Evolutionary conservation across 92 coral and sea anemone genomes (phyloP), one percentile per base, ranked within the genome.

Genomic region (Plumapathes pennacea): DNA sequence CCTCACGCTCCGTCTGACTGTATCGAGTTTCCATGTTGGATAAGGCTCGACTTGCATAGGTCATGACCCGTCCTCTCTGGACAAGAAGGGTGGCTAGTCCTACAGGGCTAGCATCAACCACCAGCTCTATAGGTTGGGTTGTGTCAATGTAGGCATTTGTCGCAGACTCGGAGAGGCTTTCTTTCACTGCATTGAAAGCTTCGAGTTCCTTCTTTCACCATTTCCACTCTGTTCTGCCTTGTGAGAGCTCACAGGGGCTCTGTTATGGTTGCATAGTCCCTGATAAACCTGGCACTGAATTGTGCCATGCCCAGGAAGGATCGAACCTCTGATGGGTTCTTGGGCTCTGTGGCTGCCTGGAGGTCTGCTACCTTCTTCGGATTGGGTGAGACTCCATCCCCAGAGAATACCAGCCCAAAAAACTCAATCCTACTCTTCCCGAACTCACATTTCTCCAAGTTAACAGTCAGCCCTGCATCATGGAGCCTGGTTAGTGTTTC

Each of bases 41-140:
- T 37, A 80, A 72, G 19, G 62, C 70, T 25, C 79, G 64, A 28
- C 88, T 80, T 39, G 77, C 84, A 69, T 75, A 85, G 57, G 73
- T 57, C 32, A 74, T 33, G 13, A 62, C 56, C 75, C 64, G 66
- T 40, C 54, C 79, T 23, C 67, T 60, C 29, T 74, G 81, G 2
- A 76, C 25, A 4, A 69, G 36, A 12, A 64, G 38, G 24, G 71
- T 73, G 28, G 71, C 72, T 51, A 75, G 59, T 27, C 82, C 83
- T 28, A 42, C 48, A 5, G 67, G 81, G 32, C 90, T 71, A 18
- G 84, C 90, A 30, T 71, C 77, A 6, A 55, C 80, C n/a, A n/a
- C n/a, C n/a, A n/a, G n/a, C n/a, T n/a, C n/a, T n/a, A n/a, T n/a
- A n/a, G n/a, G n/a, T n/a, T n/a, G n/a, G n/a, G n/a, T 33, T 31